A percentile compares a stretch with the other conserved stretches of the same genome.
phyloP scores from a whole-genome alignment of 2,113 vertebrate species.

The Bagarius yarrelli region DNA sequence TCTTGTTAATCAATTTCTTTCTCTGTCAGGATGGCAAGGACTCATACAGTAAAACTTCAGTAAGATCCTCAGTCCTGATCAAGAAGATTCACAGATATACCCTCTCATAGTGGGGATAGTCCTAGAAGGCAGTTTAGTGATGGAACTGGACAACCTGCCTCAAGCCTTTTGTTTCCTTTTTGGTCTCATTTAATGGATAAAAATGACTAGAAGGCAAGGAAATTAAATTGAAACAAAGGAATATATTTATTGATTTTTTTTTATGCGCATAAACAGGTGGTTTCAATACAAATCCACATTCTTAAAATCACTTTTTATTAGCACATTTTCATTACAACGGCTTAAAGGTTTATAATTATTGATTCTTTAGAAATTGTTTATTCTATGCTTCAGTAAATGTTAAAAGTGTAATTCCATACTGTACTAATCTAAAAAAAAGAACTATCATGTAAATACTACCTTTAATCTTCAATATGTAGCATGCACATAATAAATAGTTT shows the following conservation, averaged over 20 bases:
- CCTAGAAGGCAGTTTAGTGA: background rate
- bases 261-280: no score
- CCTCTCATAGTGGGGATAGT: background rate
- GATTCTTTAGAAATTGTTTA: background rate
- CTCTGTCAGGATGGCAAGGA: constrained; percentile 8
- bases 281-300: no score
- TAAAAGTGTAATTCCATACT: background rate
- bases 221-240: no score
- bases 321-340: no score
- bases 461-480: background rate
- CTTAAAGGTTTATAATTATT: accelerated
- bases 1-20: background rate
- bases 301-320: no score
- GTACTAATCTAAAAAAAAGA: background rate
- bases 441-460: background rate
- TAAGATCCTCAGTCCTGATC: constrained; percentile 35
- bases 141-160: background rate
- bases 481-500: background rate
- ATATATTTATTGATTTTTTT: no score
- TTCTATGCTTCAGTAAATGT: background rate
- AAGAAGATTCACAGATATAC: constrained; percentile 12
- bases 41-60: constrained; percentile 26
- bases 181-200: no score
- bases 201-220: no score
- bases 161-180: constrained; percentile 36